phyloP scores from a whole-genome alignment of 2,888 invertebrate genomes.

The Andrena flavipes region DNA sequence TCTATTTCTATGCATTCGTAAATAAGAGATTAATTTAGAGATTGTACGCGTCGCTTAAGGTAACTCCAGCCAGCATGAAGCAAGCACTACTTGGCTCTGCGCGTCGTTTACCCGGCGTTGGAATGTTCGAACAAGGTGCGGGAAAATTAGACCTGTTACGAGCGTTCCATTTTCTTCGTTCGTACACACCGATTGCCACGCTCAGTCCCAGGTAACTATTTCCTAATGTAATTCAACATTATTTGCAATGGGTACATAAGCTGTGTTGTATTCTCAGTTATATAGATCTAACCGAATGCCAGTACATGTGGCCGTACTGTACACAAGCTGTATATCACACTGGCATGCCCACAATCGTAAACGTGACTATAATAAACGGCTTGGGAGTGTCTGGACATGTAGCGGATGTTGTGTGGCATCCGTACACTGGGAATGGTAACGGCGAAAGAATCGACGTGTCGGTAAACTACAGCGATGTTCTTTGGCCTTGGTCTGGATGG shows the following conservation, averaged over 20 bases:
- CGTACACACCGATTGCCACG: slow-evolving; percentile 87
- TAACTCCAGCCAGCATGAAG: slow-evolving; percentile 97
- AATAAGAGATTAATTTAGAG: slow-evolving; percentile 56
- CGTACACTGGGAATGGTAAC: slow-evolving; percentile 92
- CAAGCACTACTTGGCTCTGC: slow-evolving; percentile 98
- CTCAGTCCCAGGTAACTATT: slow-evolving; percentile 83
- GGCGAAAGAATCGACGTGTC: slow-evolving; percentile 90
- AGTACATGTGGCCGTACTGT: slow-evolving; percentile 99
- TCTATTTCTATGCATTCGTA: slow-evolving; percentile 12
- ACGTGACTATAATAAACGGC: slow-evolving; percentile 97
- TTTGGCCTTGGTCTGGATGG: slow-evolving; percentile 99
- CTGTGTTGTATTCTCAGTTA: slow-evolving; percentile 88
- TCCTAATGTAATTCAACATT: neutral
- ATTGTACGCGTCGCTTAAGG: slow-evolving; percentile 63
- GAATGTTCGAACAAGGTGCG: slow-evolving; percentile 99
- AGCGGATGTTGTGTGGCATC: slow-evolving; percentile 90
- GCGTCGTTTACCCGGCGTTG: slow-evolving; percentile 92
- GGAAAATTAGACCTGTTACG: slow-evolving; percentile 96
- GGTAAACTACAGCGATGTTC: slow-evolving; percentile 90
- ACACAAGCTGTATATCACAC: slow-evolving; percentile 97
- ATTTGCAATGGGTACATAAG: slow-evolving; percentile 12
- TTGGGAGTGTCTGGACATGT: slow-evolving; percentile 95
- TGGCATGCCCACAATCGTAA: slow-evolving; percentile 94
- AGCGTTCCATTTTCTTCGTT: slow-evolving; percentile 90
- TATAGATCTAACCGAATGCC: slow-evolving; percentile 96